These are phyloP conservation scores for Buphagus erythrorhynchus DNA, from an alignment of 2,797 vertebrate species.

Conservation along the genomic window DNA sequence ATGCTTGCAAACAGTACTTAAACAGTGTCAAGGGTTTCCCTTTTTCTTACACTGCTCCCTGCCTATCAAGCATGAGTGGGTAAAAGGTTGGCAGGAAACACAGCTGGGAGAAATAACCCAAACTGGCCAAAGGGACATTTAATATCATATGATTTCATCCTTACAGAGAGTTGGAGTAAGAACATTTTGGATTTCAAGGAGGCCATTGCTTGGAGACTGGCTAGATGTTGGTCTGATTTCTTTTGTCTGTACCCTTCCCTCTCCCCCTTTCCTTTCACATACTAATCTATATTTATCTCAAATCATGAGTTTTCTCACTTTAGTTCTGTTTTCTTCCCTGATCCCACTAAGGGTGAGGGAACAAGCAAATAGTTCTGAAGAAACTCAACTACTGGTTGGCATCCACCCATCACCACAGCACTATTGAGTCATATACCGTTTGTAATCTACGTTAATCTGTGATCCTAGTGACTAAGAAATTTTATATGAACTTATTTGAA, in stretches of 20 bases:
- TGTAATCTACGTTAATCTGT: not conserved
- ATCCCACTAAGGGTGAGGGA: rapidly evolving
- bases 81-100: not conserved
- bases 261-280: not conserved
- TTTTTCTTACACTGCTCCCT: not conserved
- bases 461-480: not conserved
- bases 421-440: not conserved
- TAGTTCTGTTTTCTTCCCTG: not conserved
- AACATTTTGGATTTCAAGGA: not conserved
- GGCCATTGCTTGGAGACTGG: not conserved
- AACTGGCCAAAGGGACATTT: not conserved
- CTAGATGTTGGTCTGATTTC: not conserved
- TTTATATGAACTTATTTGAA: not conserved
- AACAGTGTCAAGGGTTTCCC: not conserved
- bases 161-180: not conserved
- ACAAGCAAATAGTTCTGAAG: rapidly evolving
- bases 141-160: too few species aligned
- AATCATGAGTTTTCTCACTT: not conserved
- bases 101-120: not conserved
- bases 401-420: not conserved
- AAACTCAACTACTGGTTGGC: not conserved
- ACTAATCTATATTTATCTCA: not conserved
- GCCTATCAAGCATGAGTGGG: not conserved
- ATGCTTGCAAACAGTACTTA: not conserved
- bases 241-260: not conserved